A percentile compares a stretch with the other conserved stretches of the same genome.
Evolutionary conservation across 2,113 vertebrate species (phyloP).

Genomic region (Lamprotornis superbus): DNA sequence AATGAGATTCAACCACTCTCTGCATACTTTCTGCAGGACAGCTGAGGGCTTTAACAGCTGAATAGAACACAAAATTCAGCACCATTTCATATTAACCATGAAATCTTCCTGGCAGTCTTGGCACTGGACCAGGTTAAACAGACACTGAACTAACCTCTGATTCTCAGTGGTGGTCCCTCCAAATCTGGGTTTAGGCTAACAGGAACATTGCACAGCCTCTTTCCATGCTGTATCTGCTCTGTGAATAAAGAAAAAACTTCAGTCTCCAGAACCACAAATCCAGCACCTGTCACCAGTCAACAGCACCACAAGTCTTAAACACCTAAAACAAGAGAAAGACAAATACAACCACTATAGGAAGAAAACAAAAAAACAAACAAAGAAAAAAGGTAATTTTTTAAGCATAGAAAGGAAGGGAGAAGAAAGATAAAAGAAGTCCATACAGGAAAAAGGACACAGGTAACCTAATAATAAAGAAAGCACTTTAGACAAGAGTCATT

Average conservation of each 20-base stretch:
- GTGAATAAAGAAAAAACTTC: slow-evolving; percentile 74
- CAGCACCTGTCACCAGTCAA: background rate
- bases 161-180: slow-evolving; percentile 77
- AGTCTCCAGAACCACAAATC: slow-evolving; percentile 3
- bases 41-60: background rate
- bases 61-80: background rate
- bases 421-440: background rate
- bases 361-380: background rate
- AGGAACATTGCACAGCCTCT: slow-evolving; percentile 75
- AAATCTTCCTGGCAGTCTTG: background rate
- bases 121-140: background rate
- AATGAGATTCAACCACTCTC: background rate
- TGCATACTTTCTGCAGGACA: background rate
- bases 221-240: slow-evolving; percentile 82
- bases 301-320: background rate
- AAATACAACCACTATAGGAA: background rate
- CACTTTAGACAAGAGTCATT: background rate
- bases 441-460: background rate
- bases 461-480: background rate
- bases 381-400: background rate
- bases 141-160: slow-evolving; percentile 73
- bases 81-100: background rate
- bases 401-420: background rate
- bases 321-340: background rate
- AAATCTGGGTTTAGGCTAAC: slow-evolving; percentile 76